A percentile compares a stretch with the other conserved stretches of the same genome.
Conservation (phyloP, 2,888 invertebrate species). For the Aporophyla lueneburgensis region DNA sequence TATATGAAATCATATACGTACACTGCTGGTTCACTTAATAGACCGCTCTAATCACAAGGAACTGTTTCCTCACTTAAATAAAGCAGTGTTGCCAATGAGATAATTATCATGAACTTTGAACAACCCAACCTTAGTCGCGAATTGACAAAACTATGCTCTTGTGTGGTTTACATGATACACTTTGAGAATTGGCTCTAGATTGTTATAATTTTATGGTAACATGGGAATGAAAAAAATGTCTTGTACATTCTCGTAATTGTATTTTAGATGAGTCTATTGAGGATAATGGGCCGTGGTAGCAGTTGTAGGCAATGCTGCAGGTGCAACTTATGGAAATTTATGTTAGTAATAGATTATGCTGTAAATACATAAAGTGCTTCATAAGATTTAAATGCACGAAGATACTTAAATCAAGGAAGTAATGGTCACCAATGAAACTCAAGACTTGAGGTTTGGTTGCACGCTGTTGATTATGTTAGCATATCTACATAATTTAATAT, state of each 20-base stretch:
- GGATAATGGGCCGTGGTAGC: constrained; percentile 39
- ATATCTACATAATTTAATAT: neutral
- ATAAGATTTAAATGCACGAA: constrained; percentile 4
- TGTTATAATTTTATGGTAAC: constrained; percentile 53
- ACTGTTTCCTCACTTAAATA: neutral
- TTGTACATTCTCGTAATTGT: constrained; percentile 51
- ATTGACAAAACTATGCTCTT: constrained; percentile 4
- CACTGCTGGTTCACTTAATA: neutral
- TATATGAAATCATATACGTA: neutral
- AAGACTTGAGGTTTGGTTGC: neutral
- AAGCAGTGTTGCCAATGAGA: neutral
- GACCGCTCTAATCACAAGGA: neutral
- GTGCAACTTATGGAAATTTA: constrained; percentile 4
- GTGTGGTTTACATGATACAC: constrained; percentile 14
- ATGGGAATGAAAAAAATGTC: constrained; percentile 50
- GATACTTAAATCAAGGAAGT: neutral
- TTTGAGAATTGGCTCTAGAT: constrained; percentile 49
- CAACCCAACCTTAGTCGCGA: neutral
- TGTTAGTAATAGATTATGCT: neutral
- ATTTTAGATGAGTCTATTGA: constrained; percentile 35
- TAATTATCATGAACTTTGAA: neutral
- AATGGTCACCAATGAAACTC: constrained; percentile 1
- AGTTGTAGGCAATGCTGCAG: constrained; percentile 4
- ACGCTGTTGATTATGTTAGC: neutral
- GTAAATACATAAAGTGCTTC: neutral